A percentile compares a stretch with the other conserved stretches of the same genome.
Evolutionary conservation across 2,797 vertebrate genomes (phyloP).

Genomic region (Sparus aurata): DNA sequence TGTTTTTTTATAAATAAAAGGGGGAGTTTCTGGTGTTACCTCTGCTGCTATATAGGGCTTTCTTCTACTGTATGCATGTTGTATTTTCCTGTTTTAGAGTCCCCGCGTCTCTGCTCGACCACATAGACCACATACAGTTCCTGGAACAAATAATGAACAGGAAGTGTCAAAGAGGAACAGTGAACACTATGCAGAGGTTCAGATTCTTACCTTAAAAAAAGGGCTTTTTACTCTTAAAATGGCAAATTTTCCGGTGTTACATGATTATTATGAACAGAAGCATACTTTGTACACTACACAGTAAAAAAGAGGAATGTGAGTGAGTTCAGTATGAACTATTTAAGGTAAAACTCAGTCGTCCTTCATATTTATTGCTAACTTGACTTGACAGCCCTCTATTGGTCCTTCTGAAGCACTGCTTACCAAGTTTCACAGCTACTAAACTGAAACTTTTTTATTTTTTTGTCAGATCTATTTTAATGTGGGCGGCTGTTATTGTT

Average conservation of each 20-base stretch:
- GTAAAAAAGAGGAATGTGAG: not conserved
- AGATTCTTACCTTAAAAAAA: slow-evolving; percentile 59
- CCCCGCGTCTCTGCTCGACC: slow-evolving; percentile 31
- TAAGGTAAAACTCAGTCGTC: not conserved
- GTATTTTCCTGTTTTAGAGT: slow-evolving; percentile 45
- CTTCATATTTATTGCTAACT: slow-evolving; percentile 25
- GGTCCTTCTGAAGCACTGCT: slow-evolving; percentile 41
- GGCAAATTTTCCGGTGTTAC: slow-evolving; percentile 23
- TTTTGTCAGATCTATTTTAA: not conserved
- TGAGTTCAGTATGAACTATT: not conserved
- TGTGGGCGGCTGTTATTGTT: not conserved
- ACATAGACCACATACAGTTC: slow-evolving; percentile 76
- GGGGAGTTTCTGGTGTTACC: not conserved
- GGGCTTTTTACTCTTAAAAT: slow-evolving; percentile 20
- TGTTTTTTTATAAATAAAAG: slow-evolving; percentile 3
- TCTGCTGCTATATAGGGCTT: slow-evolving; percentile 8
- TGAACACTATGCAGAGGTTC: slow-evolving; percentile 58
- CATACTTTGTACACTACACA: not conserved
- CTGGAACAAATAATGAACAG: slow-evolving; percentile 86
- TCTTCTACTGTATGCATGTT: slow-evolving; percentile 3
- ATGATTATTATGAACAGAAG: slow-evolving; percentile 12
- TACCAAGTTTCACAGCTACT: not conserved
- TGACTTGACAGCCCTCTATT: slow-evolving; percentile 62
- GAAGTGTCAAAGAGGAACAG: slow-evolving; percentile 86
- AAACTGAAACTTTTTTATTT: not conserved